Conservation (phyloP, 2,797 vertebrate genomes). For the Discoglossus pictus region DNA sequence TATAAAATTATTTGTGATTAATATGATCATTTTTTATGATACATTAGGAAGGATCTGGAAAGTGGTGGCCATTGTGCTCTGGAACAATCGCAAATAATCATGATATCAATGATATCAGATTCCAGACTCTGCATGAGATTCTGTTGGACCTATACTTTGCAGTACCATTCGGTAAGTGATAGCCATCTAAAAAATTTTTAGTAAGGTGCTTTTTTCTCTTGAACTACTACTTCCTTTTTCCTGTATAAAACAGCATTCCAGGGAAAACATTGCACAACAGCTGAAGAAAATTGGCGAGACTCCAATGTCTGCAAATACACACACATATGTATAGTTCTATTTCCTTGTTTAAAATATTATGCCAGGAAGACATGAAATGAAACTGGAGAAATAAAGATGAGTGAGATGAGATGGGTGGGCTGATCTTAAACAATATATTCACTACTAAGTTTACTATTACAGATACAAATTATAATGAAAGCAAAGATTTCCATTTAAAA, state of each 20-base stretch:
- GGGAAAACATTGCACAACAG: neutral
- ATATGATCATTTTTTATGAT: constrained; percentile 4
- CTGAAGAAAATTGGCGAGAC: neutral
- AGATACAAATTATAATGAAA: no score
- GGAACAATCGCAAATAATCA: constrained; percentile 57
- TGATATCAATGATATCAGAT: constrained; percentile 62
- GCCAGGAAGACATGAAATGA: no score
- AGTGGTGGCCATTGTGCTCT: constrained; percentile 64
- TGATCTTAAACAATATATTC: no score
- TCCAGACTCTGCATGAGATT: constrained; percentile 59
- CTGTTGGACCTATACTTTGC: constrained; percentile 65
- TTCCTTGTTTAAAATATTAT: constrained; percentile 25
- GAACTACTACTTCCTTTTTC: neutral
- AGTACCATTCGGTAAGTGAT: constrained; percentile 59
- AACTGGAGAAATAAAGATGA: no score
- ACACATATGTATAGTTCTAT: neutral
- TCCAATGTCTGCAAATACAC: constrained; percentile 3
- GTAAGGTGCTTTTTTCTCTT: neutral
- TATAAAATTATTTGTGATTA: neutral
- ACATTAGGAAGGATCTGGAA: constrained; percentile 64
- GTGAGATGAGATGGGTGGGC: no score
- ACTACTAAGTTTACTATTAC: no score
- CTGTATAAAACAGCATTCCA: neutral
- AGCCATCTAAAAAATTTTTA: neutral
- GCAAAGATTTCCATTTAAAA: no score